phyloP scores from a whole-genome alignment of 2,113 vertebrate species.

The Macquaria australasica region DNA sequence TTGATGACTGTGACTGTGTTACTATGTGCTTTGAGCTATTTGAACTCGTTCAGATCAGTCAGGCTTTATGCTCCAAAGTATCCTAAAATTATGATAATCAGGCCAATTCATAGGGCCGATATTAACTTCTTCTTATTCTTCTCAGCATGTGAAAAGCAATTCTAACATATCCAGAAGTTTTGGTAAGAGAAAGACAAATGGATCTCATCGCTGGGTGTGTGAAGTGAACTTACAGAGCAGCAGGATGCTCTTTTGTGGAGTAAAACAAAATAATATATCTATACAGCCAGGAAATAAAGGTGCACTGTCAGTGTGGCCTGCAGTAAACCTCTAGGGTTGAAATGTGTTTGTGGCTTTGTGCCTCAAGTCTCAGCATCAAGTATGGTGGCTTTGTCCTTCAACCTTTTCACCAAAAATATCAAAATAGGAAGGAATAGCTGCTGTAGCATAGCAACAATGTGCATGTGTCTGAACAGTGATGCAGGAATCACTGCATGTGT shows the following conservation, averaged over 20 bases:
- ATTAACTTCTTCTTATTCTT: not conserved
- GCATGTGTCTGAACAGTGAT: not conserved
- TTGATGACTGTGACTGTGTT: not conserved
- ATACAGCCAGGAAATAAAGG: not conserved
- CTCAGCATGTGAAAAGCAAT: not conserved
- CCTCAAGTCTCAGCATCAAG: not conserved
- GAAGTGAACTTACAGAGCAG: not conserved
- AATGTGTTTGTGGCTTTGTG: not conserved
- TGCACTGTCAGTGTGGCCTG: not conserved
- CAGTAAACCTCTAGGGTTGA: not conserved
- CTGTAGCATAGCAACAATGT: not conserved
- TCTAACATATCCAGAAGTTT: not conserved
- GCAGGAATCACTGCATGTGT: constrained; percentile 25
- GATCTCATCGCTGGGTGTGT: not conserved
- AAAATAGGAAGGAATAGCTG: not conserved
- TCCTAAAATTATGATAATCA: too few species aligned
- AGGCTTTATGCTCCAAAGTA: not conserved
- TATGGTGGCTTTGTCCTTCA: not conserved
- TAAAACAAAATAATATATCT: not conserved
- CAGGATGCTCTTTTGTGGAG: not conserved
- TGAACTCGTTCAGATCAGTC: not conserved
- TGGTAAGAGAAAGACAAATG: not conserved
- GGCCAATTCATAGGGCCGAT: too few species aligned
- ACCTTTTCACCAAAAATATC: not conserved
- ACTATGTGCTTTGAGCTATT: not conserved